phyloP scores from a whole-genome alignment of 2,113 vertebrate genomes.

The Nothocercus nigrocapillus region DNA sequence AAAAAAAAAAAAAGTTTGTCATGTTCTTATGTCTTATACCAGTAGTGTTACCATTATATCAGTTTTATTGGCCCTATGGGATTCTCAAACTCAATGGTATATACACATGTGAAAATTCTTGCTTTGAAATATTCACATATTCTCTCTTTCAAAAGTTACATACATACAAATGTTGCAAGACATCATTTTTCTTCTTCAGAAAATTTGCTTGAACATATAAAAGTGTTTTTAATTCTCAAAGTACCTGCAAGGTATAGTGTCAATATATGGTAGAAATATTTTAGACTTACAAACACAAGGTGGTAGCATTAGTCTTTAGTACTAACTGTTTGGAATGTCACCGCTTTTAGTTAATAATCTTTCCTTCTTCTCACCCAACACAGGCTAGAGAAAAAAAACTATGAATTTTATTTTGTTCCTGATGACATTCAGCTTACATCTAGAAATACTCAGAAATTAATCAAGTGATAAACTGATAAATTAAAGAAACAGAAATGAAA shows the following conservation, averaged over 20 bases:
- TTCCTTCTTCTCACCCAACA: background rate
- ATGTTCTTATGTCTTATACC: background rate
- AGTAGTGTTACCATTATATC: background rate
- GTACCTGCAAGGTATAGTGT: background rate
- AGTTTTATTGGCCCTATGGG: background rate
- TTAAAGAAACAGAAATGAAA: background rate
- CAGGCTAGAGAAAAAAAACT: background rate
- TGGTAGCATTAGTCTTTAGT: slow-evolving; percentile 53
- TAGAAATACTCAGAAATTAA: background rate
- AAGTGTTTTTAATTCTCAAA: background rate
- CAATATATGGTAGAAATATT: background rate
- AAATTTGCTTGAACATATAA: background rate
- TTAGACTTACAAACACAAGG: slow-evolving; percentile 61
- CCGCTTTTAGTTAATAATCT: background rate
- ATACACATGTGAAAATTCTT: background rate
- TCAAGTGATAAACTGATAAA: background rate
- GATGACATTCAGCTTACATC: background rate
- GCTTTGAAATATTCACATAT: background rate
- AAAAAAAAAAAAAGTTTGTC: background rate
- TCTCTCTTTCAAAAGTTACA: background rate
- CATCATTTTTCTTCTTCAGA: background rate
- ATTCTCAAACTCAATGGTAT: background rate
- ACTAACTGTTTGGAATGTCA: background rate
- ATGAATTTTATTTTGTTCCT: background rate
- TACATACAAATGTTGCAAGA: background rate